phyloP scores from a whole-genome alignment of 2,888 invertebrate genomes.

The Drosophila emarginata region DNA sequence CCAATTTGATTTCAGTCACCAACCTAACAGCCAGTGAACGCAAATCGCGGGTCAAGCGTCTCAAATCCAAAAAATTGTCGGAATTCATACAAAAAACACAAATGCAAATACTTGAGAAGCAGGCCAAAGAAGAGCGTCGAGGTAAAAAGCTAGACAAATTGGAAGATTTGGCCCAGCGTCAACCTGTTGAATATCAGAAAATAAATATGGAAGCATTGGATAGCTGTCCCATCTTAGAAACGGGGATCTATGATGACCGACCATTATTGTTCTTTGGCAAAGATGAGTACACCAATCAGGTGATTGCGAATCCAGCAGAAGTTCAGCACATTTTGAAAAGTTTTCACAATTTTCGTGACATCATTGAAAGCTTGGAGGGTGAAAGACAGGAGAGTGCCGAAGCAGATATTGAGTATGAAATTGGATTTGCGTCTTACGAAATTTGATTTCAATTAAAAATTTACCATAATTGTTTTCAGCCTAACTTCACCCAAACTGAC shows the following conservation, averaged over 20 bases:
- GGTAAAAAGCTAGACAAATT: slow-evolving; percentile 36
- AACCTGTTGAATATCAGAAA: slow-evolving; percentile 80
- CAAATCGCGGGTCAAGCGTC: slow-evolving; percentile 87
- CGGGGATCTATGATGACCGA: slow-evolving; percentile 78
- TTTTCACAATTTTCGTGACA: slow-evolving; percentile 79
- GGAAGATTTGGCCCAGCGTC: slow-evolving; percentile 35
- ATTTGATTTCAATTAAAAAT: neutral
- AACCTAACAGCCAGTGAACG: slow-evolving; percentile 86
- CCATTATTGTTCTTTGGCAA: slow-evolving; percentile 80
- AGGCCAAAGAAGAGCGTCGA: slow-evolving; percentile 51
- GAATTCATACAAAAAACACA: slow-evolving; percentile 85
- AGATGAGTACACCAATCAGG: slow-evolving; percentile 63
- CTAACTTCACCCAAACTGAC: slow-evolving; percentile 41
- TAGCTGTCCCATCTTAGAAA: slow-evolving; percentile 60
- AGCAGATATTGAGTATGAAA: slow-evolving; percentile 50
- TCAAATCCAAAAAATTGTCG: slow-evolving; percentile 87
- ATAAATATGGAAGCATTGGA: slow-evolving; percentile 78
- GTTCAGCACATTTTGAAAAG: slow-evolving; percentile 79
- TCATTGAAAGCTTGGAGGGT: slow-evolving; percentile 78
- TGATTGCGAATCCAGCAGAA: slow-evolving; percentile 66
- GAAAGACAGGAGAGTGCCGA: slow-evolving; percentile 62
- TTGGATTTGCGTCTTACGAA: neutral
- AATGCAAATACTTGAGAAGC: slow-evolving; percentile 68
- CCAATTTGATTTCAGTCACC: slow-evolving; percentile 84
- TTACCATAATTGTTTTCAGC: slow-evolving; percentile 30